phyloP scores from a whole-genome alignment of 2,888 invertebrate genomes.

The Ferrisia virgata region DNA sequence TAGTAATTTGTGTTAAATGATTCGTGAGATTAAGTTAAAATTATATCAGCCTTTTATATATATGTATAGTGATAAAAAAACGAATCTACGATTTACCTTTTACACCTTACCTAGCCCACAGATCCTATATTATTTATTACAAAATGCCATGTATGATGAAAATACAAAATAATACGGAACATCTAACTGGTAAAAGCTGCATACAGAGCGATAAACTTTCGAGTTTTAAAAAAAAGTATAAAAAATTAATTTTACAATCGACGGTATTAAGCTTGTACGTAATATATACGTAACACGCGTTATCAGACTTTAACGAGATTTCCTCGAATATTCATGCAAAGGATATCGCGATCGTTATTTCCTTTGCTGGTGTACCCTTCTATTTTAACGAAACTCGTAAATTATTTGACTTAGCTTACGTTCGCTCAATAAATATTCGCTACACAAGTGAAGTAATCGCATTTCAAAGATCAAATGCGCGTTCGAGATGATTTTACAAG shows the following conservation, averaged over 20 bases:
- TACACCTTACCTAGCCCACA: not conserved
- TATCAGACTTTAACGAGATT: not conserved
- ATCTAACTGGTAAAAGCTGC: not conserved
- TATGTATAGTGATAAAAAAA: too few relatives aligned
- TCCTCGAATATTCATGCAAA: not conserved
- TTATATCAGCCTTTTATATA: not conserved
- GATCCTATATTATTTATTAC: not conserved
- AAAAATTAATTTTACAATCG: not conserved
- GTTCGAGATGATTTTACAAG: not conserved
- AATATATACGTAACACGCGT: not conserved
- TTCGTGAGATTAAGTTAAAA: conserved; percentile 41
- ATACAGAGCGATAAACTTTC: not conserved
- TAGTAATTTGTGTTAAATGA: conserved; percentile 42
- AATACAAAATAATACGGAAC: too few relatives aligned
- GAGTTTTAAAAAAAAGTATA: not conserved
- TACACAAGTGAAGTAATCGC: not conserved
- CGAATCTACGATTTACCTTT: not conserved
- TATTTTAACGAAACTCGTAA: not conserved
- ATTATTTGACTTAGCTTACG: not conserved
- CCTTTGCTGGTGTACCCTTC: not conserved
- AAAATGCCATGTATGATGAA: not conserved
- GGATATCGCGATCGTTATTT: not conserved
- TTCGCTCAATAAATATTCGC: conserved; percentile 6
- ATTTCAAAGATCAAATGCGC: not conserved
- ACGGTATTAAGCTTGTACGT: not conserved